A percentile compares a stretch with the other conserved stretches of the same genome.
phyloP scores from a whole-genome alignment of 2,888 invertebrate species.

The Ennomos fuscantarius region DNA sequence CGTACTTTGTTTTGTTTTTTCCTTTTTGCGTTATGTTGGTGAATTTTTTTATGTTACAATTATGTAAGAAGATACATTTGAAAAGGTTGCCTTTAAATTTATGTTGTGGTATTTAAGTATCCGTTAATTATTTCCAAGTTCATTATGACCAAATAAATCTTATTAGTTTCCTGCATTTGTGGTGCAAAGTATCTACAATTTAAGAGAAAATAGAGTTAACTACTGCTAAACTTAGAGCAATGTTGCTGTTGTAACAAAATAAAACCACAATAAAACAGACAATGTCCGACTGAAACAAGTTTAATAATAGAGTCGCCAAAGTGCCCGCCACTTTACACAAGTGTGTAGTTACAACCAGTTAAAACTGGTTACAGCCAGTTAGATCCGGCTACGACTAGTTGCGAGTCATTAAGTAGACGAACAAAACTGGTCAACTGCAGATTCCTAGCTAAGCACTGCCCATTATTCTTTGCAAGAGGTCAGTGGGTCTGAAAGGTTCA shows the following conservation, averaged over 20 bases:
- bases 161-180: too few species aligned
- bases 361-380: neutral
- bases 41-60: slow-evolving; percentile 18
- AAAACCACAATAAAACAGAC: too few species aligned
- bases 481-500: neutral
- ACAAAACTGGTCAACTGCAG: slow-evolving; percentile 3
- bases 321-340: neutral
- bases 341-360: neutral
- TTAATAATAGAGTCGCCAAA: too few species aligned
- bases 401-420: slow-evolving; percentile 14
- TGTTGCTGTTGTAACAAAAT: too few species aligned
- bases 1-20: neutral
- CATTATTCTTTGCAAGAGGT: slow-evolving; percentile 9
- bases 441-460: slow-evolving; percentile 6
- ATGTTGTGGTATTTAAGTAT: slow-evolving; percentile 8
- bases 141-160: too few species aligned
- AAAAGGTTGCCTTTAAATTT: slow-evolving; percentile 9
- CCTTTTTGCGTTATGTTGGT: neutral
- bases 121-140: slow-evolving; percentile 6
- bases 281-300: too few species aligned
- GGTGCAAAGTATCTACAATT: too few species aligned
- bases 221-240: too few species aligned
- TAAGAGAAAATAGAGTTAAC: too few species aligned
- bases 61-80: slow-evolving; percentile 16
- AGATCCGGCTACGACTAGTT: neutral